Evolutionary conservation across 53 echinoderm and acorn worm genomes (phyloP).

Genomic region (Patiria pectinifera): DNA sequence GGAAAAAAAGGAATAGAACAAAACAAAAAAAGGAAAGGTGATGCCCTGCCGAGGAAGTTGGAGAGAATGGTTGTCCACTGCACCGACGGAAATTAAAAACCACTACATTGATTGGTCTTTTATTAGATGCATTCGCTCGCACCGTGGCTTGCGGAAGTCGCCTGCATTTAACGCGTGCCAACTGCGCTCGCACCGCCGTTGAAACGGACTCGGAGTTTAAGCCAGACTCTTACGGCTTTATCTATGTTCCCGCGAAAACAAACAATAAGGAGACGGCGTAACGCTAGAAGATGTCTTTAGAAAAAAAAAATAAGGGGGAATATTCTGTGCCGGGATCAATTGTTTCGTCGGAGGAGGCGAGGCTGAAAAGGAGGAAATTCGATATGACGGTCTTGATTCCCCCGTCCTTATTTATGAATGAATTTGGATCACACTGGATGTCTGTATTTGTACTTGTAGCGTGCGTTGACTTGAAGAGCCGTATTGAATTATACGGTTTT

Average conservation of each 20-base stretch:
- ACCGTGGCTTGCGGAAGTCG: slow-evolving; percentile 41
- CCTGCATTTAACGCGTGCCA: slow-evolving; percentile 22
- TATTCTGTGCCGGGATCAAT: not conserved
- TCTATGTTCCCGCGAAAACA: not conserved
- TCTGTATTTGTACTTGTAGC: not conserved
- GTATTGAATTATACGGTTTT: not conserved
- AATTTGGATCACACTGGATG: not conserved
- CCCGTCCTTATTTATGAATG: not conserved
- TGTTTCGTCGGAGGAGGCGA: not conserved
- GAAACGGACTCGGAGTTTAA: not conserved
- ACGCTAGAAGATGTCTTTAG: not conserved
- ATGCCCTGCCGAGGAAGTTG: slow-evolving; percentile 15
- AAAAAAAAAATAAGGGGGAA: not conserved
- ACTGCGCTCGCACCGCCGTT: not conserved
- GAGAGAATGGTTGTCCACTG: not conserved
- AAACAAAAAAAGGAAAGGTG: slow-evolving; percentile 20
- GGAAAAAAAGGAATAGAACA: not conserved
- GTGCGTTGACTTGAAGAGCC: no score
- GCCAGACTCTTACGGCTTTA: no score
- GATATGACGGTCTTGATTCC: not conserved
- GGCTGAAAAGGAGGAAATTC: not conserved
- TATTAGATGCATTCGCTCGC: slow-evolving; percentile 19
- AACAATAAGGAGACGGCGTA: not conserved
- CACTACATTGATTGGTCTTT: slow-evolving; percentile 42
- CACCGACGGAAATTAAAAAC: slow-evolving; percentile 42